Conservation (phyloP, 1,140 invertebrate species). For the Kradibia gibbosae region DNA sequence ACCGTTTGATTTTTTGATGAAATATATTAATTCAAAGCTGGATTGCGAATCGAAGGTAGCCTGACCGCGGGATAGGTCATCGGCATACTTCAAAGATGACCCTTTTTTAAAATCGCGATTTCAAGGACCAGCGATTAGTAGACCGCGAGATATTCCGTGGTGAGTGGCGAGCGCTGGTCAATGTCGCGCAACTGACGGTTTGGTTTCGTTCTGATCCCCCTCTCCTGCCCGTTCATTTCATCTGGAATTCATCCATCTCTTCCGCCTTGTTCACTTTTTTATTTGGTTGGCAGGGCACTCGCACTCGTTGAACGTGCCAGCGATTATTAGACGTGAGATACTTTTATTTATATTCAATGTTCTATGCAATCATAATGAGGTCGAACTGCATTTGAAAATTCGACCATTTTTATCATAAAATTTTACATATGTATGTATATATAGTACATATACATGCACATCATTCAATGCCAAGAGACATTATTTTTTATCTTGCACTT, state of each 20-base stretch:
- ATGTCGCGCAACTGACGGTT: conserved; percentile 26
- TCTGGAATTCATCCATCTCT: conserved; percentile 18
- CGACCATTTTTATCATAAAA: background rate
- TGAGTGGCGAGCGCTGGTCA: conserved; percentile 42
- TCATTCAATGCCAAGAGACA: too few species aligned
- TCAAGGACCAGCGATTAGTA: background rate
- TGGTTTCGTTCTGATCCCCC: conserved; percentile 14
- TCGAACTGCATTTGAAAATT: conserved; percentile 5
- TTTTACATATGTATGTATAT: too few species aligned
- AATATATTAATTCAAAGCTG: background rate
- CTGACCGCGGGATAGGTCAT: background rate
- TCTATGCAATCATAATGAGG: too few species aligned
- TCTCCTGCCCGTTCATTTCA: background rate
- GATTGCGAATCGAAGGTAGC: background rate
- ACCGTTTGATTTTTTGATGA: background rate
- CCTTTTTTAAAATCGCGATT: background rate
- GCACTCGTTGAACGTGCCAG: conserved; percentile 1
- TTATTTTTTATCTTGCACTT: too few species aligned
- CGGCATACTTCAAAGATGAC: conserved; percentile 14
- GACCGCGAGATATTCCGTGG: conserved; percentile 16
- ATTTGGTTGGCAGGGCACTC: background rate
- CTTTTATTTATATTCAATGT: too few species aligned
- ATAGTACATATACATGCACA: too few species aligned
- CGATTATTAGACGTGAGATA: too few species aligned
- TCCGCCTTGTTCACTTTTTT: conserved; percentile 1